Percentiles rank a stretch among this genome's conserved stretches.
These are phyloP conservation scores for Macheiramphus alcinus DNA, from an alignment of 2,113 vertebrate species.

Conservation along the genomic window DNA sequence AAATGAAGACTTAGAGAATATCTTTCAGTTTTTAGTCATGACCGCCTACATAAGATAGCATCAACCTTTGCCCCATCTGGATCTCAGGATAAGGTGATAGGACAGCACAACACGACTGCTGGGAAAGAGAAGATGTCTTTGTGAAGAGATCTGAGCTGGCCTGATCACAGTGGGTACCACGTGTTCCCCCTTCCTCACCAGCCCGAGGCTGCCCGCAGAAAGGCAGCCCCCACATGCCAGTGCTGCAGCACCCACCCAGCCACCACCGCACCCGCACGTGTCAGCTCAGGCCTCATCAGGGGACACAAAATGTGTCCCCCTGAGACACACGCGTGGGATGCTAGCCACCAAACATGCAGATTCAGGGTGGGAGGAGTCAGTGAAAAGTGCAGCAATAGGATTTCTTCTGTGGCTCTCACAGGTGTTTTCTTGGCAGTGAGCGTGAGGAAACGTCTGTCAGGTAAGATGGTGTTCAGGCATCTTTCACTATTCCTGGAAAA, in stretches of 20 bases:
- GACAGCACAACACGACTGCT: background rate
- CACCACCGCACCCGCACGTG: fast-evolving
- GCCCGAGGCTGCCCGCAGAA: background rate
- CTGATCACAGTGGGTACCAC: background rate
- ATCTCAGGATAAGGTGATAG: background rate
- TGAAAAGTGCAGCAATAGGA: background rate
- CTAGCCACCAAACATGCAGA: background rate
- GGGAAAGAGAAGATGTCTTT: background rate
- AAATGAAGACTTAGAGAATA: background rate
- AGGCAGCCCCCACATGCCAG: background rate
- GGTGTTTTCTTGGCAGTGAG: background rate
- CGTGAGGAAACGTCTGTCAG: background rate
- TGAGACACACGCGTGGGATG: background rate
- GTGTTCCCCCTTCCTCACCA: fast-evolving
- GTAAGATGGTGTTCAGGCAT: background rate
- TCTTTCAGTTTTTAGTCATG: background rate
- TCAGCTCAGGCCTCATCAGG: background rate
- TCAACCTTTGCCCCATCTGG: background rate
- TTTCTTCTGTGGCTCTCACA: background rate
- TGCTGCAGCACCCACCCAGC: background rate
- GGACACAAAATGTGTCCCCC: too few species aligned
- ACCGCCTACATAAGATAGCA: background rate
- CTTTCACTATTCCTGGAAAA: background rate
- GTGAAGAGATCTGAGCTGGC: background rate
- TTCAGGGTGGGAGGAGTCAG: background rate